A percentile compares a stretch with the other conserved stretches of the same genome.
phyloP scores from a whole-genome alignment of 1,140 invertebrate genomes.

The Latrodectus geometricus region DNA sequence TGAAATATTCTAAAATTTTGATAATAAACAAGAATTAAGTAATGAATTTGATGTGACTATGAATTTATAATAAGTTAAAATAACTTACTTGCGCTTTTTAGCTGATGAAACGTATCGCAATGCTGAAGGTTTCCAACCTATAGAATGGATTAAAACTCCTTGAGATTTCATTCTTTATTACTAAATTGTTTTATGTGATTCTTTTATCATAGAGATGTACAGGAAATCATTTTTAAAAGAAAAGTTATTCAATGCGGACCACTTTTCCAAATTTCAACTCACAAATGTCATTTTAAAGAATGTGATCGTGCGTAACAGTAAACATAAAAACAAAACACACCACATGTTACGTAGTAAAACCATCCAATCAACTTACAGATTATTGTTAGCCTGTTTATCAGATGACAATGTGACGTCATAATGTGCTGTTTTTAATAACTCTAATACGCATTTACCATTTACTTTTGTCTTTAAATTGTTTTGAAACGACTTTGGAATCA shows the following conservation, averaged over 20 bases:
- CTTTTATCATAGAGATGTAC: no score
- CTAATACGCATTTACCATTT: no score
- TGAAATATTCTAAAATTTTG: no score
- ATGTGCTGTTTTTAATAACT: no score
- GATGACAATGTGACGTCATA: conserved; percentile 9
- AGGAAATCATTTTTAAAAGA: no score
- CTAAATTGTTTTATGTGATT: no score
- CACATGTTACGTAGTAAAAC: not conserved
- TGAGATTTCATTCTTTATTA: conserved; percentile 5
- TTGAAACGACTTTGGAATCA: no score
- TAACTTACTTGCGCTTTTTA: conserved; percentile 16
- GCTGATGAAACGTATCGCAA: conserved; percentile 3
- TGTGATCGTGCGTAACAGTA: not conserved
- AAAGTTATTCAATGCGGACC: no score
- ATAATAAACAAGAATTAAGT: no score
- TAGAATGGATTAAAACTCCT: not conserved
- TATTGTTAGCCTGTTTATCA: not conserved
- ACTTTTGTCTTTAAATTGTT: no score
- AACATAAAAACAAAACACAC: conserved; percentile 25
- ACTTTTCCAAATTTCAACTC: no score
- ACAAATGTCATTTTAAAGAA: not conserved
- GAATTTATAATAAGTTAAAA: not conserved
- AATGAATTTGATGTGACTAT: no score
- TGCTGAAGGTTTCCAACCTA: not conserved
- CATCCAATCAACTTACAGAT: conserved; percentile 1